These are phyloP conservation scores for Drosophila demipolita DNA, from an alignment of 2,888 invertebrate species.

Conservation along the genomic window DNA sequence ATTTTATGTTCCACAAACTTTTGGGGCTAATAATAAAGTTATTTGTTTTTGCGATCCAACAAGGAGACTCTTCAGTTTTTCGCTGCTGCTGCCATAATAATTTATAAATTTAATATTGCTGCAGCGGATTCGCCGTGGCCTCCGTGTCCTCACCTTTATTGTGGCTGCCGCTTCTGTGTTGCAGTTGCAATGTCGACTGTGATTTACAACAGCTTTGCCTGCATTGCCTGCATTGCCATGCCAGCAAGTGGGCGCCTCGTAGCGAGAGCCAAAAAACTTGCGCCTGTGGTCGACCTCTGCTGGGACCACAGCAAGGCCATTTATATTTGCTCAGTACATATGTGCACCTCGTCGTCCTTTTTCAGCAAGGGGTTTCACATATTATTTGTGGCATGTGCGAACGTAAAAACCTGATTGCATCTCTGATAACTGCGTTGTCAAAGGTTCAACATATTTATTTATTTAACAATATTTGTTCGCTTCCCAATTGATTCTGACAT, in stretches of 20 bases:
- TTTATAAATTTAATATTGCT: conserved; percentile 71
- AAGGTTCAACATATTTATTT: conserved; percentile 3
- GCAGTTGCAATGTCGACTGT: conserved; percentile 74
- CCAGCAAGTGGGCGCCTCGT: conserved; percentile 53
- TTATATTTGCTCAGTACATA: conserved; percentile 59
- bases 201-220: conserved; percentile 76
- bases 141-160: conserved; percentile 2
- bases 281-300: conserved; percentile 48
- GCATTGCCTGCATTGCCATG: conserved; percentile 70
- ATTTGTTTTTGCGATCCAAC: conserved; percentile 31
- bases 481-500: background rate
- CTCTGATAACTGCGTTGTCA: conserved; percentile 28
- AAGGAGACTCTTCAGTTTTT: background rate
- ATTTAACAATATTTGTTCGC: background rate
- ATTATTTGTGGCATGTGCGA: conserved; percentile 15
- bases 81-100: conserved; percentile 53
- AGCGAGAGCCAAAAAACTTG: conserved; percentile 68
- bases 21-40: conserved; percentile 57
- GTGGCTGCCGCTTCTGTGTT: conserved; percentile 26
- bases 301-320: conserved; percentile 74
- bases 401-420: conserved; percentile 21
- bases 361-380: conserved; percentile 11
- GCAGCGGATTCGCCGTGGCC: conserved; percentile 13
- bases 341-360: conserved; percentile 34
- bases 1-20: conserved; percentile 52